Percentiles rank a stretch among this genome's conserved stretches.
Evolutionary conservation across 2,888 invertebrate genomes (phyloP).

Genomic region (Acleris emargana): DNA sequence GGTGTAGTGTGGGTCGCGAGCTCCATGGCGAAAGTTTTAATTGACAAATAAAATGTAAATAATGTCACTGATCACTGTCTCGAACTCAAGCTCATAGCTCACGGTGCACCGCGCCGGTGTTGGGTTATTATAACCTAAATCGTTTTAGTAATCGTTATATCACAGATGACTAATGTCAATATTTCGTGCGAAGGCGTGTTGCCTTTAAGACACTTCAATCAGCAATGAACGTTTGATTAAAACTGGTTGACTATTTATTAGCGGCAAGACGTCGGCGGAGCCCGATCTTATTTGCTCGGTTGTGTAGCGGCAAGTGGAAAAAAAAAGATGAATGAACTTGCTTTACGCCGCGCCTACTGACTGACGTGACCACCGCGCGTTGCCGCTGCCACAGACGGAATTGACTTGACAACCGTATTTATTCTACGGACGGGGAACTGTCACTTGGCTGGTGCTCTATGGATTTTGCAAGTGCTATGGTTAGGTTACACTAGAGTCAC

Average conservation of each 20-base stretch:
- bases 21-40: slow-evolving; percentile 60
- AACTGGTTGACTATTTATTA: slow-evolving; percentile 70
- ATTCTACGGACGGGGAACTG: slow-evolving; percentile 14
- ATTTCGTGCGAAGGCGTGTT: slow-evolving; percentile 63
- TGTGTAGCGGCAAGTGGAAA: slow-evolving; percentile 56
- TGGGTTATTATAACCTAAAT: slow-evolving; percentile 66
- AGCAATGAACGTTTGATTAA: slow-evolving; percentile 65
- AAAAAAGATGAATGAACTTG: slow-evolving; percentile 61
- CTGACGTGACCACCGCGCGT: slow-evolving; percentile 31
- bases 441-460: slow-evolving; percentile 24
- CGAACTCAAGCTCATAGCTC: slow-evolving; percentile 8
- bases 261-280: slow-evolving; percentile 63
- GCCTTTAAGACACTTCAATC: slow-evolving; percentile 58
- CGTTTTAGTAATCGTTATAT: slow-evolving; percentile 69
- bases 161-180: slow-evolving; percentile 77
- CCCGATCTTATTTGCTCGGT: slow-evolving; percentile 54
- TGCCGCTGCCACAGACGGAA: slow-evolving; percentile 33
- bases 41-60: slow-evolving; percentile 15
- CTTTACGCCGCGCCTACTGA: slow-evolving; percentile 57
- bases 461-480: slow-evolving; percentile 21
- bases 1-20: slow-evolving; percentile 84
- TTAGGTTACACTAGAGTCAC: slow-evolving; percentile 3
- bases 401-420: slow-evolving; percentile 3
- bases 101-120: slow-evolving; percentile 66
- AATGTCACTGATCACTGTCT: slow-evolving; percentile 29